Evolutionary conservation across 2,797 vertebrate species (phyloP).

Genomic region (Chelonia mydas): DNA sequence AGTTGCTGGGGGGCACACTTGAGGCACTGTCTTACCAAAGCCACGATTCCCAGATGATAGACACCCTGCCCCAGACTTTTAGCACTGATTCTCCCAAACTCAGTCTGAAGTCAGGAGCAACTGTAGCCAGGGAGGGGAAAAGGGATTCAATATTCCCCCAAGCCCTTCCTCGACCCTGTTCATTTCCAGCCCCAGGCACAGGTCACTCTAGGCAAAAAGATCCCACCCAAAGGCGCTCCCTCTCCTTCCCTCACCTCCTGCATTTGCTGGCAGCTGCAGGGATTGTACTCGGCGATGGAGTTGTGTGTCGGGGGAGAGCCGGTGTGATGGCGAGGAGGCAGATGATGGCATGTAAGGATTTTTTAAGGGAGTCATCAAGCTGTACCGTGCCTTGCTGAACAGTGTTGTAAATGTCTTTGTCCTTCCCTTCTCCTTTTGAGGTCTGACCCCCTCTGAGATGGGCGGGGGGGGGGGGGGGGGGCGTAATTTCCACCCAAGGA

Average conservation of each 20-base stretch:
- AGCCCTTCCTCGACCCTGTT: background rate
- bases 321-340: background rate
- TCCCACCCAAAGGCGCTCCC: background rate
- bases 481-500: no score
- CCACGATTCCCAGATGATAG: background rate
- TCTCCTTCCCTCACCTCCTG: background rate
- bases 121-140: background rate
- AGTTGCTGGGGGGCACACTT: background rate
- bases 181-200: background rate
- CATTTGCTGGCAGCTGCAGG: background rate
- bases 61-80: background rate
- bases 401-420: background rate
- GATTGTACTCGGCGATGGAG: background rate
- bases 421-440: background rate
- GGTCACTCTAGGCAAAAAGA: background rate
- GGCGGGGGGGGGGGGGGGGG: no score
- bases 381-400: background rate
- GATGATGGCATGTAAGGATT: background rate
- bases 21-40: background rate
- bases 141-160: background rate
- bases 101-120: background rate
- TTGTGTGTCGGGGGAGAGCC: background rate
- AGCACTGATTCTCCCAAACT: background rate
- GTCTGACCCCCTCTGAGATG: no score
- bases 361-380: background rate